A percentile compares a stretch with the other conserved stretches of the same genome.
Evolutionary conservation across 2,797 vertebrate species (phyloP).

Genomic region (Ceryle rudis): DNA sequence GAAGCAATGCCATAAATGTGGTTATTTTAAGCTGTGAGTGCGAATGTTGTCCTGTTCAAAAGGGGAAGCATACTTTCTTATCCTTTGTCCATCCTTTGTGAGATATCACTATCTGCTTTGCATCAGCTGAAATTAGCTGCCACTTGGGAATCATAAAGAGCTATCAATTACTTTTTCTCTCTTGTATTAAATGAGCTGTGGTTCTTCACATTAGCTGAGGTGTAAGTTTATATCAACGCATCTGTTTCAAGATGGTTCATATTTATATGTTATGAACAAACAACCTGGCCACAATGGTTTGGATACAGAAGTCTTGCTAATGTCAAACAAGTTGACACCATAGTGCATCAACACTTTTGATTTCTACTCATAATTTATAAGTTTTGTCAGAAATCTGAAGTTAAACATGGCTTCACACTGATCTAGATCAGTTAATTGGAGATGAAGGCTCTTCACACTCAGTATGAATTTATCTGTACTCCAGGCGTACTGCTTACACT

Average conservation of each 20-base stretch:
- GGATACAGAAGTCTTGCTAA: neutral
- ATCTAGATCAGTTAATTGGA: neutral
- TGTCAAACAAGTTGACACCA: neutral
- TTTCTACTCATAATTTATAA: neutral
- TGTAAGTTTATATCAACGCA: neutral
- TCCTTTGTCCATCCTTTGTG: neutral
- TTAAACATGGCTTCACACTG: neutral
- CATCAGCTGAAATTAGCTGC: no score
- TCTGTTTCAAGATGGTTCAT: neutral
- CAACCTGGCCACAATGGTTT: neutral
- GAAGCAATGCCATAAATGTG: neutral
- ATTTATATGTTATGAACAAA: neutral
- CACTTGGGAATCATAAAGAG: no score
- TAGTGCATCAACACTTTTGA: neutral
- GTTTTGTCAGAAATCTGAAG: neutral
- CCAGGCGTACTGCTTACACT: neutral
- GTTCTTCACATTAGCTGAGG: no score
- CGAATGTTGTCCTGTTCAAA: neutral
- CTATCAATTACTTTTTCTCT: no score
- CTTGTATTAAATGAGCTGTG: no score
- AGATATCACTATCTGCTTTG: neutral
- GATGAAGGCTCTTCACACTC: neutral
- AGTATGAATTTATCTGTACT: neutral
- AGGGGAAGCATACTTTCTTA: neutral
- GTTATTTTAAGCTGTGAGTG: neutral